Evolutionary conservation across 2,113 vertebrate species (phyloP).

Genomic region (Pungitius pungitius): DNA sequence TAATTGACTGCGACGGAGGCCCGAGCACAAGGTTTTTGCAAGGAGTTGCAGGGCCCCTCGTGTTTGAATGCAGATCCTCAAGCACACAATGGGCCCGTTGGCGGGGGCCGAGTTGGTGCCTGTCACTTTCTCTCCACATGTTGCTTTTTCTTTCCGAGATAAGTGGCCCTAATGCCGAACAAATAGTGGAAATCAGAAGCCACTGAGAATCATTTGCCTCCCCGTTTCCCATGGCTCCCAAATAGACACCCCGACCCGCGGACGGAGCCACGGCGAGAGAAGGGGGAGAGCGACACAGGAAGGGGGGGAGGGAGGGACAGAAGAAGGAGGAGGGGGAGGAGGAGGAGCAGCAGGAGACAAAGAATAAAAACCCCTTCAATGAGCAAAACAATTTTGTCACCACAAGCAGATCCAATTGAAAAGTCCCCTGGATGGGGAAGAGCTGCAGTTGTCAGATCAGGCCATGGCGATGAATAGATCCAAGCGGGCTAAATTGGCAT

Average conservation of each 20-base stretch:
- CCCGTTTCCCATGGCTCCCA: conserved; percentile 99
- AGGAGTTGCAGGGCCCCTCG: conserved; percentile 86
- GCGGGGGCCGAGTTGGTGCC: conserved; percentile 91
- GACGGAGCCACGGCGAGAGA: conserved; percentile 58
- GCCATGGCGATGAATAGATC: conserved; percentile 88
- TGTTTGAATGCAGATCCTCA: conserved; percentile 96
- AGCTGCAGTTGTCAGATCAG: conserved; percentile 91
- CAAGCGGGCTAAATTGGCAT: conserved; percentile 94
- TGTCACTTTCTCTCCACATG: conserved; percentile 98
- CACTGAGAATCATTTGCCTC: conserved; percentile 99
- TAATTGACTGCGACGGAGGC: conserved; percentile 97
- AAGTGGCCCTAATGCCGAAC: conserved; percentile 99
- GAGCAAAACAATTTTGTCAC: conserved; percentile 96
- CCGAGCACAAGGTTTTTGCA: conserved; percentile 75
- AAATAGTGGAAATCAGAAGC: conserved; percentile 99
- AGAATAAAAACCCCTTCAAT: conserved; percentile 71
- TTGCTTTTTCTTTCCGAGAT: conserved; percentile 99
- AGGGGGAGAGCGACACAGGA: conserved; percentile 50
- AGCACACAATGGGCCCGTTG: conserved; percentile 89
- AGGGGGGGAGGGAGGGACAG: neutral
- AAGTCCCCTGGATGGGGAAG: conserved; percentile 87
- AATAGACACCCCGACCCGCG: conserved; percentile 90
- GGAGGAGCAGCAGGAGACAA: conserved; percentile 20
- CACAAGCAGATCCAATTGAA: conserved; percentile 95
- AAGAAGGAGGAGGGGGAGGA: neutral